A percentile compares a stretch with the other conserved stretches of the same genome.
phyloP scores from a whole-genome alignment of 2,797 vertebrate species.

The Parauchenoglanis punctatus region DNA sequence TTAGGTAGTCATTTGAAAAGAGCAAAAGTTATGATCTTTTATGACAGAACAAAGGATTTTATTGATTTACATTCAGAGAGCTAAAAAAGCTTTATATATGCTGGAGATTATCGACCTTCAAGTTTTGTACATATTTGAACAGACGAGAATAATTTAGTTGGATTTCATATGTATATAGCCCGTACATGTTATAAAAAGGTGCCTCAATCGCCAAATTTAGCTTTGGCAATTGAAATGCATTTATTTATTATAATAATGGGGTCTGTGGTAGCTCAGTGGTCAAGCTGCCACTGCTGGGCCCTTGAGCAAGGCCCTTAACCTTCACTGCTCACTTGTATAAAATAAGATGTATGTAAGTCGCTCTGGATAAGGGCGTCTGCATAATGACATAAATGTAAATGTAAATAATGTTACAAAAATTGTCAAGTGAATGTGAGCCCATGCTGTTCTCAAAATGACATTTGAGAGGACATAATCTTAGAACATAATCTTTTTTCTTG shows the following conservation, averaged over 20 bases:
- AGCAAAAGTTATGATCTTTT: constrained; percentile 4
- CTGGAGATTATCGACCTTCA: neutral
- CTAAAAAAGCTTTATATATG: neutral
- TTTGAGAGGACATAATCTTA: neutral
- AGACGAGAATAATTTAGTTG: neutral
- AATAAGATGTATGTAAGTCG: too few relatives aligned
- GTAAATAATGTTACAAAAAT: too few relatives aligned
- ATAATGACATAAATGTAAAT: too few relatives aligned
- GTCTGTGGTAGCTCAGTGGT: too few relatives aligned
- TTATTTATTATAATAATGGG: neutral
- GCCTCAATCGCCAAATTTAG: neutral
- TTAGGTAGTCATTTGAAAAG: constrained; percentile 5
- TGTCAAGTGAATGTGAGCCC: neutral
- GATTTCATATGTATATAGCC: neutral
- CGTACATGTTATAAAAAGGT: neutral
- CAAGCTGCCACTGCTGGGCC: too few relatives aligned
- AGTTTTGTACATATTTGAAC: neutral
- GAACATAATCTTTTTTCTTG: neutral
- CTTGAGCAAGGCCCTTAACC: too few relatives aligned
- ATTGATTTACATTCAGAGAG: neutral
- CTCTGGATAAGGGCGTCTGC: too few relatives aligned
- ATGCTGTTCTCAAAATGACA: neutral
- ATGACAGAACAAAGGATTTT: neutral
- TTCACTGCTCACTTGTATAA: too few relatives aligned
- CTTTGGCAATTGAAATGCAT: neutral